Evolutionary conservation across 2,113 vertebrate species (phyloP).

Genomic region (Apaloderma vittatum): DNA sequence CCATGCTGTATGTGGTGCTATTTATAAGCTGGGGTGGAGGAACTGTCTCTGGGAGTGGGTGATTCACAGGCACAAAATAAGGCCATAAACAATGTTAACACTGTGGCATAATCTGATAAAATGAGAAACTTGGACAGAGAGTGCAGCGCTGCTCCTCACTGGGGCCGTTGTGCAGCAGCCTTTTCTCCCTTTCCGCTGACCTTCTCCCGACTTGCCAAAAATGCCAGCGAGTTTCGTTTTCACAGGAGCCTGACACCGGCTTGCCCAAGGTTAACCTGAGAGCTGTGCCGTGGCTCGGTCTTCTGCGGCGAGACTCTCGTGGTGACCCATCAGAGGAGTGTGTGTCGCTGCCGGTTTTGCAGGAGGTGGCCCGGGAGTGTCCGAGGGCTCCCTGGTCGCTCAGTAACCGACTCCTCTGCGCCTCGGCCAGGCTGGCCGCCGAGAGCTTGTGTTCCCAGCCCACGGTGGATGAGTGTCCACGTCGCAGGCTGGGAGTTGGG

Average conservation of each 20-base stretch:
- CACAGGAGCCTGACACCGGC: fast-evolving
- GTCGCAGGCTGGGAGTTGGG: fast-evolving
- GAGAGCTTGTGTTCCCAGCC: neutral
- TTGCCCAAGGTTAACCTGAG: neutral
- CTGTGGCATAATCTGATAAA: slow-evolving; percentile 61
- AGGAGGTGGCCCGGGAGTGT: neutral
- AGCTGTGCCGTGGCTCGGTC: neutral
- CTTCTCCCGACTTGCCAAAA: neutral
- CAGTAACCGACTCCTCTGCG: neutral
- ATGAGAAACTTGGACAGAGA: slow-evolving; percentile 36
- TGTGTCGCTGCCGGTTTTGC: neutral
- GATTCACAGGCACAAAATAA: slow-evolving; percentile 58
- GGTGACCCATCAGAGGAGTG: neutral
- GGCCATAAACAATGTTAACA: slow-evolving; percentile 61
- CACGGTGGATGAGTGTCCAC: fast-evolving
- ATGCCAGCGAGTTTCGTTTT: neutral
- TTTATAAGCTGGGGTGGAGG: slow-evolving; percentile 56
- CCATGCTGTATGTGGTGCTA: slow-evolving; percentile 14
- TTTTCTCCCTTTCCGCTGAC: slow-evolving; percentile 6
- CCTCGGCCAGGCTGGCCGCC: neutral
- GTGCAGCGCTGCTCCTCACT: neutral
- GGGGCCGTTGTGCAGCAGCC: neutral
- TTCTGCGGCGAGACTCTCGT: neutral
- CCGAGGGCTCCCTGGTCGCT: neutral
- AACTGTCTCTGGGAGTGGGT: slow-evolving; percentile 46